Conservation (phyloP, 2,113 vertebrate genomes). For the Catagonus wagneri region DNA sequence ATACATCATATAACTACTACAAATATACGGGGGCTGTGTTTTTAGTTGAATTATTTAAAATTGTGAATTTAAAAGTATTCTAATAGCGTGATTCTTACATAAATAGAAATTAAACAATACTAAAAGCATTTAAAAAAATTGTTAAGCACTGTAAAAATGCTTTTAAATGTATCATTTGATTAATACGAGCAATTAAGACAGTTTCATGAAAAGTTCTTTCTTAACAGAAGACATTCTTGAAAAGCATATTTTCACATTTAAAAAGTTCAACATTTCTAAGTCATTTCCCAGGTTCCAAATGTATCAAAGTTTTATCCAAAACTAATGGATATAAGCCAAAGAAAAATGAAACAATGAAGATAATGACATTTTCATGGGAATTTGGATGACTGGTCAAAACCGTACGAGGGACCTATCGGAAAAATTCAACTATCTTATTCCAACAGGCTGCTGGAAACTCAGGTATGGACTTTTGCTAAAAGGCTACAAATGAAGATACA, state of each 20-base stretch:
- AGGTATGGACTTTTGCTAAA: neutral
- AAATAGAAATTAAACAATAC: neutral
- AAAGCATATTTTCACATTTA: neutral
- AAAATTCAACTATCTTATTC: constrained; percentile 2
- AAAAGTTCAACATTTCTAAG: neutral
- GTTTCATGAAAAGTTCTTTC: neutral
- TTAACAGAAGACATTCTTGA: neutral
- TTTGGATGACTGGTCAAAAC: neutral
- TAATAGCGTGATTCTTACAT: constrained; percentile 40
- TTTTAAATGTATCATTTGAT: constrained; percentile 42
- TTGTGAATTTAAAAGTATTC: constrained; percentile 57
- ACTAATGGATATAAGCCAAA: neutral
- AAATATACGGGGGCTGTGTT: neutral
- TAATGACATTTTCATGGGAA: neutral
- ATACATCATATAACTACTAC: neutral
- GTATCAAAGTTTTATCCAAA: neutral
- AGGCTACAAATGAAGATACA: neutral
- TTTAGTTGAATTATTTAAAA: constrained; percentile 37
- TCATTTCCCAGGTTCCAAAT: neutral
- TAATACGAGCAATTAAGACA: constrained; percentile 13
- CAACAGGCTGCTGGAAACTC: neutral
- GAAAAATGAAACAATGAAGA: neutral
- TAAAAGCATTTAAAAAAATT: constrained; percentile 50
- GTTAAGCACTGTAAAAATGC: neutral
- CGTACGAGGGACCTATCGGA: neutral